Evolutionary conservation across 2,113 vertebrate species (phyloP), one percentile per base, ranked within the genome.

Genomic region (Carassius carassius): DNA sequence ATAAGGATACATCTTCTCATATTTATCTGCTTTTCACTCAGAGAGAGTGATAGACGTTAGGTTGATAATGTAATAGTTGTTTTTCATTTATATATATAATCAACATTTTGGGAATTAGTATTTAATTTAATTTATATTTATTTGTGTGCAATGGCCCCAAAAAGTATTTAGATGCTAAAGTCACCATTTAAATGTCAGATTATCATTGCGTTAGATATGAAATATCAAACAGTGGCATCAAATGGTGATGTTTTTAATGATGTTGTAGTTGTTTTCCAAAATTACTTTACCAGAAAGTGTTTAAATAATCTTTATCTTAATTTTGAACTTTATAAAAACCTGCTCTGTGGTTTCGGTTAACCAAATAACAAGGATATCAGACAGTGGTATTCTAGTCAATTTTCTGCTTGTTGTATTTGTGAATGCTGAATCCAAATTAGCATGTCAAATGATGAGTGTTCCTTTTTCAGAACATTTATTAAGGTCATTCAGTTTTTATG

Each of bases 351-450:
- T 79, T 79, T 44, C 29, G 35, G 35, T 17, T 17, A 60, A 16
- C 47, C 49, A 56, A 77, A 77, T 56, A 77, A 29, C 49, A 77
- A 58, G 47, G 58, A 21, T 35, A 58, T 9, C 74, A 44, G 35
- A 44, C 3, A 63, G 58, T 25, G 4, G n/a, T 47, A 47, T 79
- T 79, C n/a, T 23, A 41, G 32, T 44, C 63, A 44, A 41, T 78
- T 37, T 23, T 35, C 32, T 41, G 21, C 9, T 63, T 79, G 41
- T 25, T 63, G 11, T 78, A 44, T 79, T 63, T 79, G 58, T 79
- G 58, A 23, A 63, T 79, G 58, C 76, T 13, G 32, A 41, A 41
- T 78, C 21, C n/a, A 63, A 78, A 79, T 79, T 25, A 63, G 58
- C 58, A 79, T 79, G 47, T 79, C 35, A 63, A 79, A 63, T 25